Conservation (phyloP, 2,797 vertebrate species). For the Lagocephalus sceleratus region DNA sequence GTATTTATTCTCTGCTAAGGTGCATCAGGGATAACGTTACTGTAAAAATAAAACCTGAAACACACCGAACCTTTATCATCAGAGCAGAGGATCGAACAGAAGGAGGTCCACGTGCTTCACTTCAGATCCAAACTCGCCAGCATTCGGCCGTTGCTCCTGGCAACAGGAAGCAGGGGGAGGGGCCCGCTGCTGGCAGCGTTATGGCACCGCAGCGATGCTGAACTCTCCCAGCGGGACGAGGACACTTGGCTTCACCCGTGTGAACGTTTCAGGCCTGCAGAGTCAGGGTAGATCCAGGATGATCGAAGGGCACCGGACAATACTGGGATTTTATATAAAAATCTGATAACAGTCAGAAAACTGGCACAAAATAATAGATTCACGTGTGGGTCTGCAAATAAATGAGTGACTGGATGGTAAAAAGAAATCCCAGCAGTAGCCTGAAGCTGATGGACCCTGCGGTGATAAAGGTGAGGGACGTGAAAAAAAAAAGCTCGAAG, state of each 20-base stretch:
- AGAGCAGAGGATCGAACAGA: conserved; percentile 34
- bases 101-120: conserved; percentile 42
- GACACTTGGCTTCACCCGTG: conserved; percentile 43
- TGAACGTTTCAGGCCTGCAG: conserved; percentile 26
- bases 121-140: conserved; percentile 58
- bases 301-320: neutral
- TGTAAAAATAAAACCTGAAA: neutral
- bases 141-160: conserved; percentile 62
- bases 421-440: too few relatives aligned
- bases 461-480: too few relatives aligned
- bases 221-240: conserved; percentile 43
- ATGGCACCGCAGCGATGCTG: conserved; percentile 38
- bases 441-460: too few relatives aligned
- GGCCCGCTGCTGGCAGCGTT: conserved; percentile 38
- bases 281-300: conserved; percentile 6
- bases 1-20: too few relatives aligned
- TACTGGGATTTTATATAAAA: too few relatives aligned
- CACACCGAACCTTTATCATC: conserved; percentile 18
- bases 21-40: too few relatives aligned
- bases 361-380: too few relatives aligned
- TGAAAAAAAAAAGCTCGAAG: too few relatives aligned
- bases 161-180: conserved; percentile 45
- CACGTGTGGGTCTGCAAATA: too few relatives aligned
- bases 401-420: too few relatives aligned
- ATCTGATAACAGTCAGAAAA: too few relatives aligned